Base-by-base conservation (phyloP, 1,140 invertebrate species). In the Danaus plexippus region DNA sequence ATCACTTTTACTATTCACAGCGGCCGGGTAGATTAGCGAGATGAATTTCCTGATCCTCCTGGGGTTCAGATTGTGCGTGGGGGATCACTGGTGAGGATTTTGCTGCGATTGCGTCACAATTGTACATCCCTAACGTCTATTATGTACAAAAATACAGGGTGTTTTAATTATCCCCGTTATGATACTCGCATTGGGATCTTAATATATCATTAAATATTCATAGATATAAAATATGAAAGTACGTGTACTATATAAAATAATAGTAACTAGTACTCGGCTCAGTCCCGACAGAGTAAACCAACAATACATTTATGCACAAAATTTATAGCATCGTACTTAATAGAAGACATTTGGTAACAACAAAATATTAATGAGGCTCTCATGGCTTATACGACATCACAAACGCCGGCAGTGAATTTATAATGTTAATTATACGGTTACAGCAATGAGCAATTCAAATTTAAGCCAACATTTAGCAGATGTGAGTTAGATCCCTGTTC, bases 1-100 rank as follows among this genome's bases (percentile, higher is more conserved):
- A 75, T 82, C 81, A 82, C 79, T 85, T 85, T 85, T 85, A 81
- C 81, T 82, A 82, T 82, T 82, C 76, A 81, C 73, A 65, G 64
- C 69, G 64, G 66, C 61, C 58, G 63, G 68, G 57, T 69, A 77
- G 81, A 85, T 85, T 83, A 85, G 75, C 68, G 70, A 75, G 77
- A 85, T 85, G 79, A 80, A 74, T 81, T 80, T 74, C 71, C 74
- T 66, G 69, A 74, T 73, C 74, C 78, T 73, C 73, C 52, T 59
- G 72, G 68, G 73, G 66, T 69, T 64, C 63, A 66, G 75, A 75
- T 75, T 72, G 73, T 71, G 74, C 73, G 75, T 70, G 53, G 66
- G 64, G 68, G 59, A 60, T 56, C 61, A 75, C 74, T 67, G 70
- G 67, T 73, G 66, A 62, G 67, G 73, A 76, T 75, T 15, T 72